Evolutionary conservation across 2,113 vertebrate species (phyloP).

Genomic region (Maccullochella peelii): DNA sequence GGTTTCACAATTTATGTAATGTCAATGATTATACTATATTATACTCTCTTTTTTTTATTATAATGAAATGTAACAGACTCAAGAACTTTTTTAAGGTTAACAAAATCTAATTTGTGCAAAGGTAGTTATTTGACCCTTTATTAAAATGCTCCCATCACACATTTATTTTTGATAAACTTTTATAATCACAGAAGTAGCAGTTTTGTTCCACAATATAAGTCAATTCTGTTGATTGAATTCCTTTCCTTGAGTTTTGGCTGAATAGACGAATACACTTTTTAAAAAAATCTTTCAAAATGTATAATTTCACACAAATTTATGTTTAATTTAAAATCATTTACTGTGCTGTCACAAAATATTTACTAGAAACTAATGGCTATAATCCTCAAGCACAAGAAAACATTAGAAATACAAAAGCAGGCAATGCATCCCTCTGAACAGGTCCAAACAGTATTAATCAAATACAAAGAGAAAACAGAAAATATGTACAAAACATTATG

Average conservation of each 20-base stretch:
- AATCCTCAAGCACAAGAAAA: conserved; percentile 52
- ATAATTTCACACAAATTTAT: conserved; percentile 18
- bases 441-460: conserved; percentile 32
- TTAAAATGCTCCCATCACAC: neutral
- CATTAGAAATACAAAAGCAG: conserved; percentile 23
- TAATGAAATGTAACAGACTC: conserved; percentile 10
- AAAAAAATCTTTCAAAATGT: conserved; percentile 5
- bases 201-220: conserved; percentile 2
- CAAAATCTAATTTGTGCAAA: conserved; percentile 10
- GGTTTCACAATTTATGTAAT: conserved; percentile 8
- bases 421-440: conserved; percentile 1
- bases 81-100: neutral
- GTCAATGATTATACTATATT: conserved; percentile 52
- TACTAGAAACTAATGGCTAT: conserved; percentile 47
- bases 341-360: conserved; percentile 33
- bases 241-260: conserved; percentile 69
- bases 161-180: conserved; percentile 9
- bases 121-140: neutral
- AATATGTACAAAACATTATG: conserved; percentile 40
- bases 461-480: conserved; percentile 8
- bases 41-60: conserved; percentile 26
- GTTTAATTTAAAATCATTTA: conserved; percentile 36
- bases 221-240: conserved; percentile 74
- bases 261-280: neutral
- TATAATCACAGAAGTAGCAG: conserved; percentile 34